These are phyloP conservation scores for Cephus spinipes DNA, from an alignment of 2,888 invertebrate genomes.

Conservation along the genomic window DNA sequence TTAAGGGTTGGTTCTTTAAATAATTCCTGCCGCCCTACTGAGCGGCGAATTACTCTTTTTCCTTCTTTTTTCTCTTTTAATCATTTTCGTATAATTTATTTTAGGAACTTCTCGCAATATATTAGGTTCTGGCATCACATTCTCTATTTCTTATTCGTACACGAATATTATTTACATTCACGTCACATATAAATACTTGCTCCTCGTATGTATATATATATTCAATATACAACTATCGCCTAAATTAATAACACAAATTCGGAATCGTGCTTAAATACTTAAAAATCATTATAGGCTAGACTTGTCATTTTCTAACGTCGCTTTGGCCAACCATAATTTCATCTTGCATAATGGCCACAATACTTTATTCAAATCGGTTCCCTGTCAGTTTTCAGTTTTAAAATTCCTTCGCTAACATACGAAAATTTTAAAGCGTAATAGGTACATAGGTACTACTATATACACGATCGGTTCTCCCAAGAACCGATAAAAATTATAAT, in stretches of 20 bases:
- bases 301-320: background rate
- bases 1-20: background rate
- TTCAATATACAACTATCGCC: background rate
- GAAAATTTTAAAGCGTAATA: background rate
- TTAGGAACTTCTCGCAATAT: constrained; percentile 58
- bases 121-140: constrained; percentile 37
- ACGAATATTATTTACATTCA: constrained; percentile 44
- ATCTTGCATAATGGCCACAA: background rate
- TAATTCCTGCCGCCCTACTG: background rate
- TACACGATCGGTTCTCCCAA: background rate
- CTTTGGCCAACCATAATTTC: background rate
- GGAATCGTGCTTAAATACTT: background rate
- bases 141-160: constrained; percentile 41
- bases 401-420: background rate
- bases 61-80: background rate
- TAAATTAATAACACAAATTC: background rate
- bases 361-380: background rate
- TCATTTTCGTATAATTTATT: constrained; percentile 43
- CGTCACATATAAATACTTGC: constrained; percentile 40
- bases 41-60: background rate
- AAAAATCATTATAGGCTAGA: background rate
- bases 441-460: background rate
- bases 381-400: background rate
- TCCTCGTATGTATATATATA: constrained; percentile 19
- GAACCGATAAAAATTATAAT: background rate